Evolutionary conservation across 2,888 invertebrate species (phyloP), one percentile per base, ranked within the genome.

Genomic region (Nomada fucata): DNA sequence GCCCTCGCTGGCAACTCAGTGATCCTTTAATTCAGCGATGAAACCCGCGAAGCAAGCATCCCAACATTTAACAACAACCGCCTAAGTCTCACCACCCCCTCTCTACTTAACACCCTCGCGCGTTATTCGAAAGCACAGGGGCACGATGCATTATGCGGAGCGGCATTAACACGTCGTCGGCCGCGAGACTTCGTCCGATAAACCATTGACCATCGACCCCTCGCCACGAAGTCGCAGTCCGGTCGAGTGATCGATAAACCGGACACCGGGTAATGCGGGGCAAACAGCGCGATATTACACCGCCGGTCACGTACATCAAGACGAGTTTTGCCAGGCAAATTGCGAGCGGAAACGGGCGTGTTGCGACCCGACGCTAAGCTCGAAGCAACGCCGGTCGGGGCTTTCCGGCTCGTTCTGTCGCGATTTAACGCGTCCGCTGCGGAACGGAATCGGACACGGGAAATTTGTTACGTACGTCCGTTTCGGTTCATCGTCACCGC

Each of bases 91-190:
- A 13, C 23, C 23, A 1, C 13, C 23, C 15, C 15, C 0, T n/a
- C 0, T 44, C 23, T 42, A 44, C 20, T 42, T 42, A 55, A 23
- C 53, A 26, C 23, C 20, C 47, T 15, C 11, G 18, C 13, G 61
- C 36, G 11, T 20, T 55, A n/a, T 53, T 53, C 61, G 15, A 36
- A 26, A 69, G 70, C 44, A 47, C 36, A 61, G 67, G 67, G 47
- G 15, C 52, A 44, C 68, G 63, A 80, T 82, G 71, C 81, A 80
- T 82, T 76, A 80, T 76, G 59, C 68, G 29, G 10, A 47, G 15
- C 53, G 47, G 63, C 60, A 76, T 82, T 80, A 82, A 59, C 82
- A 55, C 81, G 82, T 81, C 79, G 70, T 64, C 80, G 44, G 11
- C 44, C 61, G 29, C 42, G 79, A 47, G 71, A 75, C 59, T 73